phyloP scores from a whole-genome alignment of 2,888 invertebrate species.

The Mythimna impura region DNA sequence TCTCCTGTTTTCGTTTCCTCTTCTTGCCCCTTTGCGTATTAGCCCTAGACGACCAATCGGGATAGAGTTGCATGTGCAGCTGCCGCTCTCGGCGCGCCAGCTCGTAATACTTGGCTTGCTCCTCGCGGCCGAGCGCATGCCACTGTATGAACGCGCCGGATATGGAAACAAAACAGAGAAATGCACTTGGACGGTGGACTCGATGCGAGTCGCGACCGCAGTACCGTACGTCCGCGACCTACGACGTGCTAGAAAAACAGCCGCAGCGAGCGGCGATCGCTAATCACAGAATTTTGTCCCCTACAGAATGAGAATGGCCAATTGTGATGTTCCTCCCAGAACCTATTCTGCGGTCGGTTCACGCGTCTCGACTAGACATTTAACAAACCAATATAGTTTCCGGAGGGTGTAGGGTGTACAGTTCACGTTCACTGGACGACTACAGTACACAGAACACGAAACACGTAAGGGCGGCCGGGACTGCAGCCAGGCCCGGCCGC shows the following conservation, averaged over 20 bases:
- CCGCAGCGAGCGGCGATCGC: constrained; percentile 86
- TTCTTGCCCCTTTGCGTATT: constrained; percentile 99
- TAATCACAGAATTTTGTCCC: constrained; percentile 86
- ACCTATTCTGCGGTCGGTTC: constrained; percentile 90
- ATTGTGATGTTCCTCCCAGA: constrained; percentile 89
- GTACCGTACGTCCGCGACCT: constrained; percentile 70
- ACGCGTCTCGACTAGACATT: constrained; percentile 88
- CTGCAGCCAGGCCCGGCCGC: constrained; percentile 67
- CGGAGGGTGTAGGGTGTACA: constrained; percentile 86
- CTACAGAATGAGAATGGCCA: constrained; percentile 89
- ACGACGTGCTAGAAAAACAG: constrained; percentile 93
- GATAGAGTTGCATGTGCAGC: constrained; percentile 99
- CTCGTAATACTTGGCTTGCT: constrained; percentile 99
- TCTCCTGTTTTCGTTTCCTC: constrained; percentile 99
- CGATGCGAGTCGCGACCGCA: constrained; percentile 24
- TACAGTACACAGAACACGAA: constrained; percentile 89
- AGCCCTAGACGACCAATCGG: constrained; percentile 99
- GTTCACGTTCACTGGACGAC: constrained; percentile 89
- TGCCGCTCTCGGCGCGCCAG: constrained; percentile 99
- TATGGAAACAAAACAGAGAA: constrained; percentile 90
- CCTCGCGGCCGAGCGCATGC: constrained; percentile 99
- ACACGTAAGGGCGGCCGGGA: constrained; percentile 75
- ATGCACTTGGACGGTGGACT: constrained; percentile 87
- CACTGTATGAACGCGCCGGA: constrained; percentile 93
- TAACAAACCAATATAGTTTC: constrained; percentile 90